Percentiles rank a stretch among this genome's conserved stretches.
These are phyloP conservation scores for Zaprionus tsacasi DNA, from an alignment of 1,140 invertebrate genomes.

Conservation along the genomic window DNA sequence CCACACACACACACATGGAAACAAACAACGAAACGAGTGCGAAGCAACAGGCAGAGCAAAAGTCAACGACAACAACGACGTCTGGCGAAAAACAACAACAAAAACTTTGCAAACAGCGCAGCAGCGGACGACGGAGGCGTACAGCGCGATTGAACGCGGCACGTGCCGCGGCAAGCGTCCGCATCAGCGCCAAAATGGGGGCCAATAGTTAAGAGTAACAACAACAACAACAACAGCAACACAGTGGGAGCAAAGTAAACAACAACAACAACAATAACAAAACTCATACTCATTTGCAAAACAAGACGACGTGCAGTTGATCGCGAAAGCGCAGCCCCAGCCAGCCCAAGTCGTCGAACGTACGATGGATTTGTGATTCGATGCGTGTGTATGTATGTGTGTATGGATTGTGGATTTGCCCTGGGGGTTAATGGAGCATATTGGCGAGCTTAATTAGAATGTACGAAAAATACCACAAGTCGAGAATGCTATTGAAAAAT, in stretches of 20 bases:
- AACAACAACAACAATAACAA: slow-evolving; percentile 27
- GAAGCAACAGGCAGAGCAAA: slow-evolving; percentile 47
- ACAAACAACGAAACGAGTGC: slow-evolving; percentile 14
- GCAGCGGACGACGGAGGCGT: slow-evolving; percentile 30
- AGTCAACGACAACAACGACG: slow-evolving; percentile 58
- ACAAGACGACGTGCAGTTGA: slow-evolving; percentile 71
- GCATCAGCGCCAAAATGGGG: slow-evolving; percentile 53
- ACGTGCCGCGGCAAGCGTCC: slow-evolving; percentile 68
- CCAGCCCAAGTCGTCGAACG: slow-evolving; percentile 29
- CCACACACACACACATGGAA: background rate
- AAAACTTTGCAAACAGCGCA: slow-evolving; percentile 59
- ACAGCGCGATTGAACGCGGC: slow-evolving; percentile 61
- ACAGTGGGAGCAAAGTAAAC: slow-evolving; percentile 12
- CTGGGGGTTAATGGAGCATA: slow-evolving; percentile 72
- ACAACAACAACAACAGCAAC: slow-evolving; percentile 19
- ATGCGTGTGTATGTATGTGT: background rate
- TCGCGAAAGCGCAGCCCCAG: slow-evolving; percentile 62
- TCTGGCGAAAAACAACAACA: slow-evolving; percentile 51
- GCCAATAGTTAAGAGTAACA: slow-evolving; percentile 54
- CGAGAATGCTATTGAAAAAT: slow-evolving; percentile 44
- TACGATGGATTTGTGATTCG: slow-evolving; percentile 26
- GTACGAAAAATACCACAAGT: slow-evolving; percentile 32
- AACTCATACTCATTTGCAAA: slow-evolving; percentile 36
- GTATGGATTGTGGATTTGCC: slow-evolving; percentile 7
- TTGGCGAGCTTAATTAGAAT: slow-evolving; percentile 69